These are phyloP conservation scores for Cherax destructor DNA, from an alignment of 1,140 invertebrate species.

Conservation along the genomic window DNA sequence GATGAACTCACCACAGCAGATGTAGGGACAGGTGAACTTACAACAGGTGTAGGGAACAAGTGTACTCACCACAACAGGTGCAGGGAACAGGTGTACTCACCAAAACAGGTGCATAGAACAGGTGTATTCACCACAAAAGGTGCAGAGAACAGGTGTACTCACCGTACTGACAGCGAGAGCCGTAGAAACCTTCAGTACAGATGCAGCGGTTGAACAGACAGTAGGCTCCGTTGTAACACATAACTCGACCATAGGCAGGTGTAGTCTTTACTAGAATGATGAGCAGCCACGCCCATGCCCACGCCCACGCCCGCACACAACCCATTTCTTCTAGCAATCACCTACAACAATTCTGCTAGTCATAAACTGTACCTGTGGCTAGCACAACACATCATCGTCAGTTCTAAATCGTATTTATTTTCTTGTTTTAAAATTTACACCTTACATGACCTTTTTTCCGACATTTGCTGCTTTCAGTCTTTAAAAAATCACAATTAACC, in stretches of 20 bases:
- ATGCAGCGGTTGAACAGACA: constrained; percentile 41
- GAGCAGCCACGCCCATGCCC: background rate
- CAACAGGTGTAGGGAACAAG: too few relatives aligned
- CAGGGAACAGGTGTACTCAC: too few relatives aligned
- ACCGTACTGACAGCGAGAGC: constrained; percentile 37
- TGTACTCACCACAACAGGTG: too few relatives aligned
- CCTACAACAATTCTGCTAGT: background rate
- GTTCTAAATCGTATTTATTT: too few relatives aligned
- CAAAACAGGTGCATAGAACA: too few relatives aligned
- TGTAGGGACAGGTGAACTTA: too few relatives aligned
- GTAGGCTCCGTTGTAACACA: constrained; percentile 23
- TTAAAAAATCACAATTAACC: too few relatives aligned
- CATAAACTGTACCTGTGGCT: background rate
- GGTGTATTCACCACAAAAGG: background rate
- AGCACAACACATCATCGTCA: too few relatives aligned
- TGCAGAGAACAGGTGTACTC: constrained; percentile 9
- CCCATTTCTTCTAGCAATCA: background rate
- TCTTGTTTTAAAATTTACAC: too few relatives aligned
- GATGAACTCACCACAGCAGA: too few relatives aligned
- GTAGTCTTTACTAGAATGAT: background rate
- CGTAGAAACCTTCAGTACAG: constrained; percentile 25
- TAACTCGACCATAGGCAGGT: background rate
- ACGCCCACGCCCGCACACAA: background rate
- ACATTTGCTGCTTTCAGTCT: too few relatives aligned
- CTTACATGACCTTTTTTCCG: too few relatives aligned